phyloP scores from a whole-genome alignment of 2,797 vertebrate genomes.

The Scyliorhinus canicula region DNA sequence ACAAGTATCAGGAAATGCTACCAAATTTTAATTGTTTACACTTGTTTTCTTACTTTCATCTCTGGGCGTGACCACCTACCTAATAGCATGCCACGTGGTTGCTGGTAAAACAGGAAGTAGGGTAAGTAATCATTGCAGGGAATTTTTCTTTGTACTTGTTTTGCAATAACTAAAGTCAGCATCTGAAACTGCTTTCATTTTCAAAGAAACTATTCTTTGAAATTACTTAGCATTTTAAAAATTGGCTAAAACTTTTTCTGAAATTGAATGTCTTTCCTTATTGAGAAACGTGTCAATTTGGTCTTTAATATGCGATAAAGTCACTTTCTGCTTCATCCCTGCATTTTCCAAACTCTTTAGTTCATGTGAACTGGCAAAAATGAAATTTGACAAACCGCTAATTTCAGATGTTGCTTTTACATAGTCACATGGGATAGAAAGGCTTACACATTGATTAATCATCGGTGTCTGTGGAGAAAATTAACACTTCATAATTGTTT shows the following conservation, averaged over 20 bases:
- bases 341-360: not conserved
- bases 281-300: not conserved
- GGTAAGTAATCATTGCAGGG: conserved; percentile 58
- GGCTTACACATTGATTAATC: not conserved
- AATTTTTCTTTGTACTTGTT: conserved; percentile 44
- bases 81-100: conserved; percentile 63
- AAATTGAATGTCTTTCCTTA: not conserved
- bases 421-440: not conserved
- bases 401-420: not conserved
- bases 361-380: not conserved
- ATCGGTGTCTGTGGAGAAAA: not conserved
- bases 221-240: not conserved
- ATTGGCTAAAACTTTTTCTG: not conserved
- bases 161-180: not conserved
- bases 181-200: conserved; percentile 16
- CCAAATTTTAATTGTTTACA: conserved; percentile 21
- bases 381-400: not conserved
- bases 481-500: not conserved
- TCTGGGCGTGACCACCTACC: conserved; percentile 51
- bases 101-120: conserved; percentile 65
- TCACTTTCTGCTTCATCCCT: not conserved
- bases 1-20: not conserved
- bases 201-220: not conserved
- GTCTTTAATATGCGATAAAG: not conserved
- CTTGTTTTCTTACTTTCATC: conserved; percentile 43